These are phyloP conservation scores for Dipus sagitta DNA, from an alignment of 2,797 vertebrate species.

Conservation along the genomic window DNA sequence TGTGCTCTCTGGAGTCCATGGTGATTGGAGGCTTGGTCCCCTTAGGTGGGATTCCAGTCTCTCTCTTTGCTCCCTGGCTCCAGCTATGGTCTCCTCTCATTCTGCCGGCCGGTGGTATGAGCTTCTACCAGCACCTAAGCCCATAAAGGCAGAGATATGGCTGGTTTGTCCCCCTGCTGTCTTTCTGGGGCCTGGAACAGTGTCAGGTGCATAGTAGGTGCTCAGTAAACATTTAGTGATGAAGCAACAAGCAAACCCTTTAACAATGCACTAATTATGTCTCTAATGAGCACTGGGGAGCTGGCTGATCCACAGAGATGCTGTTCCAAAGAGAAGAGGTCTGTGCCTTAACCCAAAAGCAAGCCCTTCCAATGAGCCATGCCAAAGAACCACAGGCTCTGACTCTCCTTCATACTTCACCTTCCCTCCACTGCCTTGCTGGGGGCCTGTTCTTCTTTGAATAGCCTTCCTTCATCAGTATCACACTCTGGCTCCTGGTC, in stretches of 20 bases:
- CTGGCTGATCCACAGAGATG: accelerated
- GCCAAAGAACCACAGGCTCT: not conserved
- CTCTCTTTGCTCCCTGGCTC: not conserved
- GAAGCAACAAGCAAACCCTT: not conserved
- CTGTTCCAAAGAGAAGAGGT: not conserved
- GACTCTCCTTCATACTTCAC: accelerated
- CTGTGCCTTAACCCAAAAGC: not conserved
- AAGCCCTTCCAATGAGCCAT: not conserved
- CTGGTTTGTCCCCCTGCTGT: not conserved
- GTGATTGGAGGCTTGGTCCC: not conserved
- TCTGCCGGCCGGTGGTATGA: not conserved
- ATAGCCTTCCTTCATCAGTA: accelerated
- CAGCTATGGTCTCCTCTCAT: not conserved
- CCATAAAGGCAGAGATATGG: not conserved
- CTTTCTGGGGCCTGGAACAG: not conserved
- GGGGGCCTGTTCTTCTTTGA: no score
- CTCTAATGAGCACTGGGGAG: not conserved
- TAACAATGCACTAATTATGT: no score
- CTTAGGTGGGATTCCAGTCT: not conserved
- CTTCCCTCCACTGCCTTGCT: not conserved
- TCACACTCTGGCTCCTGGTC: not conserved
- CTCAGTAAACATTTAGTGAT: not conserved
- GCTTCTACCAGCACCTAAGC: not conserved
- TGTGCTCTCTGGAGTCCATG: not conserved
- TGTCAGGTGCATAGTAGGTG: not conserved